A percentile compares a stretch with the other conserved stretches of the same genome.
Evolutionary conservation across 2,888 invertebrate genomes (phyloP).

Genomic region (Philonicus albiceps): DNA sequence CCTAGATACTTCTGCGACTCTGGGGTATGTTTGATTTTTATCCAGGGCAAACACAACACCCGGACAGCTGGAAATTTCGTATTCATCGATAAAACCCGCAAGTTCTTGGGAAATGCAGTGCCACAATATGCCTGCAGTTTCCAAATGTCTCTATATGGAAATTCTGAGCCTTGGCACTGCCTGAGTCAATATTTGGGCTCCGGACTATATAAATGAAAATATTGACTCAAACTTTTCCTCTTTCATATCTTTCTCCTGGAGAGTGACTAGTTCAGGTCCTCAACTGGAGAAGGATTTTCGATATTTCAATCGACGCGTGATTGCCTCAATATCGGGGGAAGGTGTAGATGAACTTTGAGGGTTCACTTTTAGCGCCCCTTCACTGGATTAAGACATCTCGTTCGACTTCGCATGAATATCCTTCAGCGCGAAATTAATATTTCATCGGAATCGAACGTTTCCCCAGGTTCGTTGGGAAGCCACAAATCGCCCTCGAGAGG

Average conservation of each 20-base stretch:
- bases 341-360: background rate
- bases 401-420: background rate
- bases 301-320: background rate
- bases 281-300: background rate
- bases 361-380: background rate
- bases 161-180: constrained; percentile 12
- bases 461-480: background rate
- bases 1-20: background rate
- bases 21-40: background rate
- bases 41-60: background rate
- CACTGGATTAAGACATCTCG: background rate
- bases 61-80: background rate
- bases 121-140: background rate
- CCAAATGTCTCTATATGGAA: background rate
- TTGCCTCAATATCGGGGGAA: background rate
- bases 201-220: constrained; percentile 25
- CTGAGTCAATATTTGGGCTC: constrained; percentile 11
- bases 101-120: background rate
- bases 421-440: constrained; percentile 5
- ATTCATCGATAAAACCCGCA: background rate
- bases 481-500: background rate
- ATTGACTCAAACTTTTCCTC: constrained; percentile 32
- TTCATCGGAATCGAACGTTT: background rate
- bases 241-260: background rate
- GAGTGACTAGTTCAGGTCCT: background rate